Evolutionary conservation across 2,888 invertebrate species (phyloP), one percentile per base, ranked within the genome.

Genomic region (Hesperia comma): DNA sequence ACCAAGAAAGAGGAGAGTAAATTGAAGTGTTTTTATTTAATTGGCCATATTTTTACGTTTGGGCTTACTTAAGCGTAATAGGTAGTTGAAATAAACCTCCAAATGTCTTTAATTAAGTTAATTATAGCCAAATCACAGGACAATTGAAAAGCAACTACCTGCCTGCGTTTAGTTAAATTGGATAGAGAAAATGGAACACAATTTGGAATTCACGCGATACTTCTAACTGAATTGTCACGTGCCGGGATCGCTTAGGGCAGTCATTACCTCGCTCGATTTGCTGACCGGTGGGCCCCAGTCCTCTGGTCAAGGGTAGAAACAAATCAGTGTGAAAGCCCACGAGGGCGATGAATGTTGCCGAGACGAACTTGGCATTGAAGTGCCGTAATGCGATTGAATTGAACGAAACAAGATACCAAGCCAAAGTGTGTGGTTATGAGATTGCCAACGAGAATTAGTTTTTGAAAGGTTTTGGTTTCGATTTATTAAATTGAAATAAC

Each of bases 351-450:
- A 72, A 74, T 74, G 74, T 69, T 63, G 63, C 61, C 68, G 72
- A 68, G 68, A 69, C 83, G 88, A 89, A 88, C 88, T 88, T 90
- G 88, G 87, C 88, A 88, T 88, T 90, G 89, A 81, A 70, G 69
- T 69, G 66, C 41, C 68, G 67, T 76, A 79, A 80, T 79, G 80
- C 76, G 80, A 89, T 85, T 87, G 84, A 81, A 90, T 87, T 80
- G 84, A 79, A 81, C 19, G 17, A 49, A 49, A 49, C 19, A 17
- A 49, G 19, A 49, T 49, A 49, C 21, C 17, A 7, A 51, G 51
- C 26, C 14, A 14, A 17, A 19, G 14, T 6, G 21, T 26, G 51
- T 14, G 12, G 51, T 17, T 26, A 49, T 12, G 12, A 49, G 19
- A 49, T 49, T 19, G 5, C 26, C 26, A 4, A 49, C 10, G 49